Percentiles rank a stretch among this genome's conserved stretches.
Conservation (phyloP, 2,888 invertebrate species). For the Pseudococcus longispinus region DNA sequence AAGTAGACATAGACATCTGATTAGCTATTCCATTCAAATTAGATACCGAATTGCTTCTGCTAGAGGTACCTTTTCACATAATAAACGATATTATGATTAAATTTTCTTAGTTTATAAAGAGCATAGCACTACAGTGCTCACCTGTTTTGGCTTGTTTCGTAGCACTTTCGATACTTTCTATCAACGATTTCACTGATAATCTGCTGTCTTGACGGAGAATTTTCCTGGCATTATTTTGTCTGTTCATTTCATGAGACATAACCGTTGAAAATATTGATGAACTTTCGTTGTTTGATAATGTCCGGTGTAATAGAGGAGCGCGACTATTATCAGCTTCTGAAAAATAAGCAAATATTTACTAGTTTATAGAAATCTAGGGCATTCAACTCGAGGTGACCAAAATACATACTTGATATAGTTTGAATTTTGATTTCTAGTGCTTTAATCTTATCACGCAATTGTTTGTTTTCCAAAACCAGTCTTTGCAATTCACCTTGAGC, state of each 20-base stretch:
- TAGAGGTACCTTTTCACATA: slow-evolving; percentile 63
- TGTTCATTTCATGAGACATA: slow-evolving; percentile 58
- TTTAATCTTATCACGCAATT: slow-evolving; percentile 78
- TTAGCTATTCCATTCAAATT: slow-evolving; percentile 69
- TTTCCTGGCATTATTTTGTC: slow-evolving; percentile 57
- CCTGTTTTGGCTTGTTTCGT: slow-evolving; percentile 76
- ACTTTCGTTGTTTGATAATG: slow-evolving; percentile 56
- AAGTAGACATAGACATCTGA: slow-evolving; percentile 56
- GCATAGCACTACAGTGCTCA: slow-evolving; percentile 62
- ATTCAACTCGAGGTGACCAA: background rate
- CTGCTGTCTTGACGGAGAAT: slow-evolving; percentile 75
- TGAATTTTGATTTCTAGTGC: slow-evolving; percentile 81
- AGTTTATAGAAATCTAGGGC: background rate
- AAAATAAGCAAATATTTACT: background rate
- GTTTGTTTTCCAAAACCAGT: slow-evolving; percentile 81
- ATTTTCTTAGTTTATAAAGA: background rate
- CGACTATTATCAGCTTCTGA: slow-evolving; percentile 35
- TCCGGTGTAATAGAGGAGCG: slow-evolving; percentile 54
- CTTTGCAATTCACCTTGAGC: slow-evolving; percentile 83
- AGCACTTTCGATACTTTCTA: slow-evolving; percentile 89
- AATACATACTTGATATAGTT: slow-evolving; percentile 74
- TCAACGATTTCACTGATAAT: slow-evolving; percentile 87
- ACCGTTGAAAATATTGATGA: slow-evolving; percentile 57
- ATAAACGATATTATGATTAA: background rate
- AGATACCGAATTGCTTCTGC: slow-evolving; percentile 73